Evolutionary conservation across 1,140 invertebrate species (phyloP).

Genomic region (Saccostrea glomerata): DNA sequence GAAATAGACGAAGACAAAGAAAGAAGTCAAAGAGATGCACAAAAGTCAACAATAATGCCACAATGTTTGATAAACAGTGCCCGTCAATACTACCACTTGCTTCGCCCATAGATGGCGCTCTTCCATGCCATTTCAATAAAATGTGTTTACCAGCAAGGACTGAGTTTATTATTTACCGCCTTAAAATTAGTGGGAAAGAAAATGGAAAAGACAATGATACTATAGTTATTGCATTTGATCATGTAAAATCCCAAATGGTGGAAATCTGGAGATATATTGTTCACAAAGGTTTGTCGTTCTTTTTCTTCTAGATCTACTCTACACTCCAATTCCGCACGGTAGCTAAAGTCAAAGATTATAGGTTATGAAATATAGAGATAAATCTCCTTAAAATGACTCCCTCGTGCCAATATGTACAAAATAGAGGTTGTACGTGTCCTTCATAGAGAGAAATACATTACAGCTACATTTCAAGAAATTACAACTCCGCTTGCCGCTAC

Average conservation of each 20-base stretch:
- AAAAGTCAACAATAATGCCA: neutral
- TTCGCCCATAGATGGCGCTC: neutral
- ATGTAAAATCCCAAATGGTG: neutral
- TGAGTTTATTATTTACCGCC: constrained; percentile 32
- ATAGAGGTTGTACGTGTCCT: no score
- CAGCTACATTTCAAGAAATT: no score
- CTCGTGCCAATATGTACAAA: no score
- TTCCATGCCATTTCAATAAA: constrained; percentile 10
- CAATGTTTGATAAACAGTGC: neutral
- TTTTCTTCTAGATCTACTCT: no score
- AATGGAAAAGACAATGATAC: neutral
- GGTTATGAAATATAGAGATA: no score
- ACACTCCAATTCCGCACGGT: no score
- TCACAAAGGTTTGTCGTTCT: neutral
- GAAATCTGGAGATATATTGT: constrained; percentile 21
- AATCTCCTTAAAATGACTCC: no score
- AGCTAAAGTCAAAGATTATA: no score
- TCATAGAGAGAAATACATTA: no score
- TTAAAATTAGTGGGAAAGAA: neutral
- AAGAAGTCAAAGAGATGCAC: constrained; percentile 3
- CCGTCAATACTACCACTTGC: neutral
- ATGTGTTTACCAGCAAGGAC: constrained; percentile 25
- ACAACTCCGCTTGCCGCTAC: no score
- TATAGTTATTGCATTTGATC: constrained; percentile 35
- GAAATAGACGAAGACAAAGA: constrained; percentile 14